Evolutionary conservation across 2,113 vertebrate genomes (phyloP).

Genomic region (Daubentonia madagascariensis): DNA sequence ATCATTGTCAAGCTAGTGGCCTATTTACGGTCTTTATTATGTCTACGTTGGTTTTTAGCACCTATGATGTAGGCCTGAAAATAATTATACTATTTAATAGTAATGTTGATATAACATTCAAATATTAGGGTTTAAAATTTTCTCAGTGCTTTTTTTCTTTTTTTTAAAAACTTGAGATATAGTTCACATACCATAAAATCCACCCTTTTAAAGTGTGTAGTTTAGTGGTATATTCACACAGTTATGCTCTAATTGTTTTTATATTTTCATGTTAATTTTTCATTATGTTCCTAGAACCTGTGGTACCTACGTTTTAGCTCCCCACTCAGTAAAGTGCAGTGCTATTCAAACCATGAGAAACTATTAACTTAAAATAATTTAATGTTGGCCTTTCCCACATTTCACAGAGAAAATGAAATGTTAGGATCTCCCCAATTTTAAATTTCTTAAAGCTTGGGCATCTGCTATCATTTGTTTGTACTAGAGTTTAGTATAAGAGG

Average conservation of each 20-base stretch:
- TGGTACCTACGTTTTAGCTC: neutral
- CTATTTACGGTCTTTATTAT: neutral
- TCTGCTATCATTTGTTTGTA: neutral
- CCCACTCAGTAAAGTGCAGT: neutral
- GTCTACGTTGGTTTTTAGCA: neutral
- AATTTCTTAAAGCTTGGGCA: neutral
- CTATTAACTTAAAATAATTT: neutral
- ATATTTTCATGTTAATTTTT: constrained; percentile 31
- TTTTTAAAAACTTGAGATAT: neutral
- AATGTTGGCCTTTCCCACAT: neutral
- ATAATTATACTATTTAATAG: neutral
- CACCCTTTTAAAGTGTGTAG: neutral
- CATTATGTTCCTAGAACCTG: neutral
- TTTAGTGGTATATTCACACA: neutral
- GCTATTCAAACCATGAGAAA: neutral
- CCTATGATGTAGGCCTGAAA: neutral
- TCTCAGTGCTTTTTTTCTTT: neutral
- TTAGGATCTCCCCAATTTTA: neutral
- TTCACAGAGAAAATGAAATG: constrained; percentile 4
- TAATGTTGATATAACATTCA: neutral
- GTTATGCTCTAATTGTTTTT: neutral
- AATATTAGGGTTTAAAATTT: neutral
- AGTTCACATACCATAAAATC: neutral
- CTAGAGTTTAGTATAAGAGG: neutral
- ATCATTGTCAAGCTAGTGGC: neutral